phyloP scores from a whole-genome alignment of 1,140 invertebrate species.

The Ptiloglossa arizonensis region DNA sequence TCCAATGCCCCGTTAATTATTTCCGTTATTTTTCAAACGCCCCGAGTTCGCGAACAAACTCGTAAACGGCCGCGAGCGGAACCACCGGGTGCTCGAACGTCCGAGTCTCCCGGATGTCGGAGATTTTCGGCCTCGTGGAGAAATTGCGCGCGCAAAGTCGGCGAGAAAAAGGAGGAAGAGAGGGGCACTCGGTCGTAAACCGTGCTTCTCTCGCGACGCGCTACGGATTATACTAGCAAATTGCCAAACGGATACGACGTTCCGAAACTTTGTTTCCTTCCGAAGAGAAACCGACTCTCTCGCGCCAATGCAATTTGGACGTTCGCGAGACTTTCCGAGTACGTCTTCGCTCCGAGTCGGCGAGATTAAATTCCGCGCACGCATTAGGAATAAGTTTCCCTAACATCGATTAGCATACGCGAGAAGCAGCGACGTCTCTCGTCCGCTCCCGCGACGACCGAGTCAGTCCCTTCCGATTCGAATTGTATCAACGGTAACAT shows the following conservation, averaged over 20 bases:
- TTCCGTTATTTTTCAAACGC: no score
- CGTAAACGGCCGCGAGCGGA: no score
- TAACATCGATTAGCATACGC: constrained; percentile 33
- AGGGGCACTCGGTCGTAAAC: neutral
- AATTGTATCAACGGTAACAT: constrained; percentile 32
- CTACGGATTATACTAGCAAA: constrained; percentile 25
- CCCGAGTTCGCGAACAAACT: no score
- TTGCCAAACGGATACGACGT: constrained; percentile 6
- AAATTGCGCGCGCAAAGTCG: neutral
- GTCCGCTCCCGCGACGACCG: neutral
- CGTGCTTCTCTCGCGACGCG: neutral
- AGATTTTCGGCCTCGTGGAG: no score
- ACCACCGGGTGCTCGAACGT: no score
- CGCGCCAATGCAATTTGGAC: constrained; percentile 11
- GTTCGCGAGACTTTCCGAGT: neutral
- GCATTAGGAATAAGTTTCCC: constrained; percentile 4
- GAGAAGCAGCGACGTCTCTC: neutral
- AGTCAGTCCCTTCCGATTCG: neutral
- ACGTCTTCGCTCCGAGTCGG: neutral
- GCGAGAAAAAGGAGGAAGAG: neutral
- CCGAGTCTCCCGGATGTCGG: no score
- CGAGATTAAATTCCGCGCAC: constrained; percentile 28
- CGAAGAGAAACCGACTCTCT: neutral
- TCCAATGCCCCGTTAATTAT: no score
- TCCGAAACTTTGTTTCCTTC: constrained; percentile 10